Conservation (phyloP, 1,140 invertebrate species). For the Cephus cinctus region DNA sequence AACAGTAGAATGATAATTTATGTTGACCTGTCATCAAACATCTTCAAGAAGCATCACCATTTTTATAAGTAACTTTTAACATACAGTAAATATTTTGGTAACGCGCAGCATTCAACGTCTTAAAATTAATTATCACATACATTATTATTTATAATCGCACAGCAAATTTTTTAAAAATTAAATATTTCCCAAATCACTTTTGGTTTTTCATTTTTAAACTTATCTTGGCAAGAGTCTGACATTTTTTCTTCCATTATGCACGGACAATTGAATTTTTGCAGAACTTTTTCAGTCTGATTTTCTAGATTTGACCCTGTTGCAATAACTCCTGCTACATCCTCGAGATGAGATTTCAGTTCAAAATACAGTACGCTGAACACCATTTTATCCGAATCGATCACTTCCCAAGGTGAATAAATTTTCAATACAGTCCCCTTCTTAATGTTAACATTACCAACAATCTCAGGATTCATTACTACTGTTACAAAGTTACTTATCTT, state of each 20-base stretch:
- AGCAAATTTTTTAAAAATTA: not conserved
- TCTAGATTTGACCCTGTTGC: not conserved
- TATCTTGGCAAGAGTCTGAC: slow-evolving; percentile 31
- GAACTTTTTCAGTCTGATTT: slow-evolving; percentile 5
- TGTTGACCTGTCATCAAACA: not conserved
- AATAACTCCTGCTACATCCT: not conserved
- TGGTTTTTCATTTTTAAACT: slow-evolving; percentile 29
- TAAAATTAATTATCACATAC: slow-evolving; percentile 5
- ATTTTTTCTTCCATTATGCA: slow-evolving; percentile 32
- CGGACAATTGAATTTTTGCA: slow-evolving; percentile 37
- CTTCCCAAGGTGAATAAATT: slow-evolving; percentile 43
- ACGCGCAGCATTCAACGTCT: not conserved
- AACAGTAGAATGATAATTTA: not conserved
- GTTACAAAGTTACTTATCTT: slow-evolving; percentile 19
- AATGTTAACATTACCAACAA: slow-evolving; percentile 33
- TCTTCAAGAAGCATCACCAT: not conserved
- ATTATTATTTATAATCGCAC: slow-evolving; percentile 4
- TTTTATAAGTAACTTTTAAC: not conserved
- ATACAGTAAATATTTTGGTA: not conserved
- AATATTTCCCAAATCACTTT: slow-evolving; percentile 35
- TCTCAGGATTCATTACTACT: slow-evolving; percentile 40
- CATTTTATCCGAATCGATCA: slow-evolving; percentile 29
- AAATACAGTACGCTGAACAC: slow-evolving; percentile 37
- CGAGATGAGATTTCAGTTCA: slow-evolving; percentile 1
- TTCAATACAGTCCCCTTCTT: slow-evolving; percentile 30